phyloP scores from a whole-genome alignment of 1,140 invertebrate species.

The Drosophila teissieri region DNA sequence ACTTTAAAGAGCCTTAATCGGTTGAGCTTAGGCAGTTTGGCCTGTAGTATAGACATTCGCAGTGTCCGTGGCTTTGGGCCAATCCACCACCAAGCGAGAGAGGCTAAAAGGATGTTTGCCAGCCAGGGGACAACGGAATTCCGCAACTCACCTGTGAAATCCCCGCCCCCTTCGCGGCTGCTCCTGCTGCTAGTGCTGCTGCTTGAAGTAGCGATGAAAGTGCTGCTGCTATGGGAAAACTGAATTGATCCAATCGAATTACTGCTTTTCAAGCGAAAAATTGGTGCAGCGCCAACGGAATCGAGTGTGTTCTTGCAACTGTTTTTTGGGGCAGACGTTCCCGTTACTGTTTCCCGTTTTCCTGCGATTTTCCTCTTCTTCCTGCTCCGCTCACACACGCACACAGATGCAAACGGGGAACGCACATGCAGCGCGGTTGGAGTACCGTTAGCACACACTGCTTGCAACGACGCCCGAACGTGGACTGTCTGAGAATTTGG shows the following conservation, averaged over 20 bases:
- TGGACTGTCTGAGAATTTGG: conserved; percentile 52
- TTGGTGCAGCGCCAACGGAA: conserved; percentile 12
- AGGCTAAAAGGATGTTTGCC: conserved; percentile 43
- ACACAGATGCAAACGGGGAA: conserved; percentile 39
- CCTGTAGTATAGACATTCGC: conserved; percentile 44
- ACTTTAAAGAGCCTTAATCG: not conserved
- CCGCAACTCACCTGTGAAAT: conserved; percentile 55
- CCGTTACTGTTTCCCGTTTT: conserved; percentile 50
- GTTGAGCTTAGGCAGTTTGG: conserved; percentile 22
- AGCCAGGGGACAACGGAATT: conserved; percentile 50
- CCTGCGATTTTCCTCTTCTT: conserved; percentile 35
- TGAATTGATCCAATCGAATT: conserved; percentile 36
- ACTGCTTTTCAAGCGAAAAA: conserved; percentile 32
- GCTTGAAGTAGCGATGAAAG: conserved; percentile 9
- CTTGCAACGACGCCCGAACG: conserved; percentile 66
- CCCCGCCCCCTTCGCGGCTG: conserved; percentile 19
- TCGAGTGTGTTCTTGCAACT: conserved; percentile 16
- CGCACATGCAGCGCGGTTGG: conserved; percentile 67
- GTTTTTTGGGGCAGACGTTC: conserved; percentile 42
- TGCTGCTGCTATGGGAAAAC: conserved; percentile 15
- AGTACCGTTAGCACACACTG: conserved; percentile 64
- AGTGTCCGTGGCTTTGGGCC: conserved; percentile 32
- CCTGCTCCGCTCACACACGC: conserved; percentile 36
- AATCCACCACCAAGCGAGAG: conserved; percentile 34
- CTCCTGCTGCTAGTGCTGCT: not conserved